These are phyloP conservation scores for Nemopilema nomurai DNA, from an alignment of 30 jellyfish, hydroid and myxozoan genomes.

Conservation along the genomic window DNA sequence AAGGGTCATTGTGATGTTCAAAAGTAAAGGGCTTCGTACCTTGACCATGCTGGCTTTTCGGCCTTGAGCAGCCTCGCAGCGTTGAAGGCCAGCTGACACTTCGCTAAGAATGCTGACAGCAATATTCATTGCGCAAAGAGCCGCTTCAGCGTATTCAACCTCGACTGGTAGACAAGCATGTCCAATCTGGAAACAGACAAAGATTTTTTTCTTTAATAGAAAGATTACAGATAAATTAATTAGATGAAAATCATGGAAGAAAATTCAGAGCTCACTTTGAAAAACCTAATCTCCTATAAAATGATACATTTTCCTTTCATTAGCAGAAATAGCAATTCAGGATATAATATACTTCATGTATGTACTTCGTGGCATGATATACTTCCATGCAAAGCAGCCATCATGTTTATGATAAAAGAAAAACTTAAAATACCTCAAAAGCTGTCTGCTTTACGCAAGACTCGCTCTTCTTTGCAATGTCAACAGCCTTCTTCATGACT, in stretches of 20 bases:
- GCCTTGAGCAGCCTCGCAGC: background rate
- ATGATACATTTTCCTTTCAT: too few relatives aligned
- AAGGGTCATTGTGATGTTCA: background rate
- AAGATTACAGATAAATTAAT: too few relatives aligned
- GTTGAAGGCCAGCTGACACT: constrained; percentile 29
- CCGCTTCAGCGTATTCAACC: constrained; percentile 27
- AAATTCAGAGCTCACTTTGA: too few relatives aligned
- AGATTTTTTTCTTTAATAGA: too few relatives aligned
- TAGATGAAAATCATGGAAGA: too few relatives aligned
- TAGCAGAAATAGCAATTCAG: too few relatives aligned
- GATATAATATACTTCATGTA: too few relatives aligned
- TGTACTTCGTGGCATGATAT: too few relatives aligned
- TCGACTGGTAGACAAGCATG: constrained; percentile 33
- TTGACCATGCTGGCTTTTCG: constrained; percentile 34
- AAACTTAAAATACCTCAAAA: background rate
- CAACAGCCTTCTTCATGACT: constrained; percentile 19
- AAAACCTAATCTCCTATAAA: too few relatives aligned
- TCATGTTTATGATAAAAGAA: background rate
- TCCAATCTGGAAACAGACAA: constrained; percentile 2
- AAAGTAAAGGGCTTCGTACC: background rate
- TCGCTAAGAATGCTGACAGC: constrained; percentile 22
- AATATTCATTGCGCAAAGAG: constrained; percentile 19
- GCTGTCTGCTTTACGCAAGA: background rate
- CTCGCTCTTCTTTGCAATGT: constrained; percentile 7
- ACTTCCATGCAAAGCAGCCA: background rate